Evolutionary conservation across 2,888 invertebrate species (phyloP).

Genomic region (Apamea epomidion): DNA sequence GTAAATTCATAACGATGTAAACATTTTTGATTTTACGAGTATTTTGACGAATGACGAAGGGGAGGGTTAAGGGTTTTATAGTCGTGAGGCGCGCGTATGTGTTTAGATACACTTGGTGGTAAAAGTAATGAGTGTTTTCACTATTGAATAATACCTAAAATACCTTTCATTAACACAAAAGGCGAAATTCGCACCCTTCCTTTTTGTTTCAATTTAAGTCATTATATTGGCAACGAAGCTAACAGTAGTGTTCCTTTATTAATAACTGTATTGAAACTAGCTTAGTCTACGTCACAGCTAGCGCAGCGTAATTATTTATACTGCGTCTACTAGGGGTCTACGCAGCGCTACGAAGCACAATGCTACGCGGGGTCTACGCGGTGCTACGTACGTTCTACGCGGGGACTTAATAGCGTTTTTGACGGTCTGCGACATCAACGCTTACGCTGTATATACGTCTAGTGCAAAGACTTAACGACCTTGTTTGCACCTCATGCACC

Average conservation of each 20-base stretch:
- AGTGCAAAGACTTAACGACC: not conserved
- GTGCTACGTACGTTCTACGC: not conserved
- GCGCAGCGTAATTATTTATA: not conserved
- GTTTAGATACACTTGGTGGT: slow-evolving; percentile 5
- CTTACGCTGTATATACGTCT: no score
- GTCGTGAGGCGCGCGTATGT: not conserved
- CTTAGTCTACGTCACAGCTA: not conserved
- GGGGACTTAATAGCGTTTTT: not conserved
- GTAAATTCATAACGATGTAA: slow-evolving; percentile 57
- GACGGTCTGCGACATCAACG: not conserved
- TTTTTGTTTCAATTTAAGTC: not conserved
- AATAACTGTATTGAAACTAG: not conserved
- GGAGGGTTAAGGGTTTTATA: slow-evolving; percentile 5
- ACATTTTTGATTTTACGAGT: slow-evolving; percentile 33
- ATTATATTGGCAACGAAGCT: no score
- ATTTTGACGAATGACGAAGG: slow-evolving; percentile 26
- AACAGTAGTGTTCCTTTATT: no score
- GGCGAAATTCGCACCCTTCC: accelerated
- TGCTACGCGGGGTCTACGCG: not conserved
- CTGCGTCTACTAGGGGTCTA: not conserved
- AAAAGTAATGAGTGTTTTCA: slow-evolving; percentile 1
- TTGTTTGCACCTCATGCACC: not conserved
- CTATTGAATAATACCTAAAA: not conserved
- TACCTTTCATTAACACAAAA: not conserved
- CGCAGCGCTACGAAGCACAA: not conserved